Conservation (phyloP, 2,113 vertebrate genomes). For the Pagrus major region DNA sequence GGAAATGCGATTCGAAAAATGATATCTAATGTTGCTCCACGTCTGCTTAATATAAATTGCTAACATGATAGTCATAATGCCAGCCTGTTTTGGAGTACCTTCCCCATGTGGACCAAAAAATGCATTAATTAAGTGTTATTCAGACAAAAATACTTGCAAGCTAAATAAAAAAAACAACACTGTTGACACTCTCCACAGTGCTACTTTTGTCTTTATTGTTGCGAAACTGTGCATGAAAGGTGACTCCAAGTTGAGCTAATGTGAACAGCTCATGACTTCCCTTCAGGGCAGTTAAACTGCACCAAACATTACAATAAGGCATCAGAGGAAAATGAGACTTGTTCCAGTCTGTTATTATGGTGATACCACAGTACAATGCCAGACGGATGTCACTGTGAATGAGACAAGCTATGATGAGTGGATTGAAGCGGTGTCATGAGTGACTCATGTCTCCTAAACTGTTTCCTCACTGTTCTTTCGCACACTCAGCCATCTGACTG, state of each 20-base stretch:
- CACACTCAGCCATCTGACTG: slow-evolving; percentile 32
- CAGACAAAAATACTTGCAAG: no score
- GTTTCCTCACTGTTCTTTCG: slow-evolving; percentile 42
- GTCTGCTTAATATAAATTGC: neutral
- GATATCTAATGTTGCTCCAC: neutral
- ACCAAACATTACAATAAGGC: slow-evolving; percentile 46
- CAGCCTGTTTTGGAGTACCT: neutral
- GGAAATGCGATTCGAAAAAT: neutral
- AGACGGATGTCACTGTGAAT: slow-evolving; percentile 68
- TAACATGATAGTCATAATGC: neutral
- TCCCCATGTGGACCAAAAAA: neutral
- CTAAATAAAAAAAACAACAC: neutral
- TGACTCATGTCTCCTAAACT: slow-evolving; percentile 63
- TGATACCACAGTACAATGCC: slow-evolving; percentile 50
- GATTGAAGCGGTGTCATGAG: slow-evolving; percentile 52
- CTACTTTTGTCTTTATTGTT: neutral
- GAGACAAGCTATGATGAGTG: slow-evolving; percentile 55
- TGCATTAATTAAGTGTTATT: no score
- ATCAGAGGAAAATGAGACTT: slow-evolving; percentile 43
- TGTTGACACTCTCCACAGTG: neutral
- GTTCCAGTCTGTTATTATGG: slow-evolving; percentile 66
- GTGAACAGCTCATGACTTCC: slow-evolving; percentile 17
- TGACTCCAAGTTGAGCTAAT: neutral
- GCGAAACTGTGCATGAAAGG: slow-evolving; percentile 3
- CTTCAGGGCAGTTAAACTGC: slow-evolving; percentile 37